These are phyloP conservation scores for Trachemys scripta DNA, from an alignment of 2,113 vertebrate genomes.

Conservation along the genomic window DNA sequence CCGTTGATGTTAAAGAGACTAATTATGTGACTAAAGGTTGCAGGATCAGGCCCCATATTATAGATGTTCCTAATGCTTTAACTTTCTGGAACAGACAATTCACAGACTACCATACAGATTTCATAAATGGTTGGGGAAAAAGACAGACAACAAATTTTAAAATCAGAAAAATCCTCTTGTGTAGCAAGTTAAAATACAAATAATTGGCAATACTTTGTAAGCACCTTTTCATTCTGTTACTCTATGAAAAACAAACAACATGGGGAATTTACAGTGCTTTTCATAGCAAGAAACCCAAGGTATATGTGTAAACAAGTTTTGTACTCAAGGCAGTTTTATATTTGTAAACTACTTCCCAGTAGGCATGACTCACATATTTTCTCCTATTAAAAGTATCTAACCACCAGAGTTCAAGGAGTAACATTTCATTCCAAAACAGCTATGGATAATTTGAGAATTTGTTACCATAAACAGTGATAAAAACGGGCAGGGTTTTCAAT, in stretches of 20 bases:
- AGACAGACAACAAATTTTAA: background rate
- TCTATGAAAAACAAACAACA: slow-evolving; percentile 62
- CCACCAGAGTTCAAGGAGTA: slow-evolving; percentile 39
- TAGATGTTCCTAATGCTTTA: background rate
- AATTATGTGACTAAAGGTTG: background rate
- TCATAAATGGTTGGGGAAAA: background rate
- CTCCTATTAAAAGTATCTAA: slow-evolving; percentile 53
- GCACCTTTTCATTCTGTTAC: slow-evolving; percentile 43
- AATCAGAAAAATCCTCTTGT: slow-evolving; percentile 28
- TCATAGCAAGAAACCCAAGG: slow-evolving; percentile 31
- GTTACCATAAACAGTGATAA: background rate
- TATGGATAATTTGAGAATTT: slow-evolving; percentile 62
- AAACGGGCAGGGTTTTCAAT: background rate
- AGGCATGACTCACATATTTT: slow-evolving; percentile 22
- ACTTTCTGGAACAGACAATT: background rate
- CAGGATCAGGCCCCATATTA: background rate
- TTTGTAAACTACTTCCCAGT: slow-evolving; percentile 43
- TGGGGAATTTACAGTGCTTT: slow-evolving; percentile 62
- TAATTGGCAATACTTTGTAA: slow-evolving; percentile 48
- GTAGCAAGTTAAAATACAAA: slow-evolving; percentile 61
- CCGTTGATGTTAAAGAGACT: background rate
- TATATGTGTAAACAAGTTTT: slow-evolving; percentile 65
- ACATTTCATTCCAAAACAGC: slow-evolving; percentile 53
- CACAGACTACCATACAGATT: background rate
- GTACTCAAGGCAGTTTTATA: slow-evolving; percentile 55